Base-by-base conservation (phyloP, 1,140 invertebrate genomes). In the Aphaenogaster floridana region DNA sequence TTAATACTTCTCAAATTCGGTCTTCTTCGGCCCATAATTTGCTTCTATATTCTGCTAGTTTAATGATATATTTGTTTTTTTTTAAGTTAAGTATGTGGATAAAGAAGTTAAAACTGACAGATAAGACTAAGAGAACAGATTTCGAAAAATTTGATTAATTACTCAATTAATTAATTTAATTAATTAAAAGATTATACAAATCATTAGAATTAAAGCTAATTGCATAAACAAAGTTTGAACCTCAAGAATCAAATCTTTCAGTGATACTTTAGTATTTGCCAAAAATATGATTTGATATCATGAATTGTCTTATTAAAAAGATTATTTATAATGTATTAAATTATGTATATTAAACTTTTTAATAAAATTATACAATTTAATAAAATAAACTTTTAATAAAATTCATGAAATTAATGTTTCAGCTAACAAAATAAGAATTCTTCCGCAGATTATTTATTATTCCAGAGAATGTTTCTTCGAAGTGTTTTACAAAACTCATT, bases 61-160 rank as follows among this genome's bases (percentile, higher is more conserved):
- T 71, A 52, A 50, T 34, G 2, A 52, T 21, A 64, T 64, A 64
- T 64, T 64, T 36, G 15, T 64, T 57, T 21, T 21, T 64, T 64
- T 28, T 28, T 28, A 28, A 36, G 36, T 36, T 57, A 57, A 7
- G 6, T 6, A 57, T 57, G 0, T 57, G 17, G 54, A 8, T 8
- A n/a, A 17, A 57, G 13, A 8, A n/a, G 17, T 6, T 57, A n/a
- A 57, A 8, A n/a, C 1, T 13, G 6, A 57, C n/a, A n/a, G 8
- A 21, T 13, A 28, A 28, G 28, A 21, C 54, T 21, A 9, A 21
- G n/a, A 57, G 7, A 57, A 57, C 6, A 9, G n/a, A 50, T 13
- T 50, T 50, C 4, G 11, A 50, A 4, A 50, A 50, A 50, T 50
- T 28, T 48, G 48, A 48, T 48, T 50, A 3, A 13, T 50, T 50